Evolutionary conservation across 2,888 invertebrate genomes (phyloP), one percentile per base, ranked within the genome.

Genomic region (Synergus itoensis): DNA sequence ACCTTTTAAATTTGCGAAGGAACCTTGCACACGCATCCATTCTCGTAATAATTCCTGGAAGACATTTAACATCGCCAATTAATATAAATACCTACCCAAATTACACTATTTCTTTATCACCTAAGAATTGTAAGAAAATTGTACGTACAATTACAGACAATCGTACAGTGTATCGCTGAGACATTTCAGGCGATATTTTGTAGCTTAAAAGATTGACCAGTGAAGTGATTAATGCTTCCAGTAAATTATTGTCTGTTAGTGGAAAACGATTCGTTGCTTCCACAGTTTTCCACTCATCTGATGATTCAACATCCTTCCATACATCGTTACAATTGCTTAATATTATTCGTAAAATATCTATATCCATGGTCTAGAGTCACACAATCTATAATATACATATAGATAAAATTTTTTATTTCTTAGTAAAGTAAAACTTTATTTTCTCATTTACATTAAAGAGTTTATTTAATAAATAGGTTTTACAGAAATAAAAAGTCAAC

Each of bases 161-260:
- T 79, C 90, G 84, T 28, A 90, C 89, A 0, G 88, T 85, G 65
- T 91, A 91, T 77, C 90, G 87, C 77, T 91, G 91, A 77, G 88
- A 84, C 53, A 86, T 88, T 80, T 89, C 88, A 18, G 85, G 86
- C 0, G 91, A 90, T 53, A 91, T 87, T 84, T 88, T 90, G 76
- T 87, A 86, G 41, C 84, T 82, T 9, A 91, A 80, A 16, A 88
- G 78, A 76, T 87, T 87, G 69, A 88, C 86, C 16, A 90, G 83
- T 4, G 88, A 87, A 67, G 67, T 83, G 8, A 87, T 82, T 28
- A 91, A 81, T 28, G 81, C 85, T 62, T 84, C 69, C n/a, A 88
- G 80, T 73, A 87, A 62, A 9, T 48, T 67, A 41, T 80, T 63
- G 77, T 87, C 86, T 43, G 80, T 83, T 21, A 83, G 80, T 75